phyloP scores from a whole-genome alignment of 1,140 invertebrate genomes.

The Monochamus saltuarius region DNA sequence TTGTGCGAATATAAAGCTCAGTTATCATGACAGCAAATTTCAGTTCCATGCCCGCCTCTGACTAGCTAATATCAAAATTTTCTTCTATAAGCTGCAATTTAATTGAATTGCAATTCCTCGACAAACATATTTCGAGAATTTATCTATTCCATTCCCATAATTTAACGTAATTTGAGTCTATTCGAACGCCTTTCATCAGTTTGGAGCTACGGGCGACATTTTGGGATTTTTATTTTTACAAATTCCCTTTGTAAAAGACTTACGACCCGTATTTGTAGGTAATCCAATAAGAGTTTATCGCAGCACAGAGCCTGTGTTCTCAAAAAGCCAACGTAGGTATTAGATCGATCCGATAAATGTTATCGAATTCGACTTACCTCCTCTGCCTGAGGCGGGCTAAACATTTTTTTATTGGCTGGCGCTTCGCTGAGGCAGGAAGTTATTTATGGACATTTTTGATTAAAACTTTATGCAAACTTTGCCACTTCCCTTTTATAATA shows the following conservation, averaged over 20 bases:
- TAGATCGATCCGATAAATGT: slow-evolving; percentile 26
- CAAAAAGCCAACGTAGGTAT: slow-evolving; percentile 31
- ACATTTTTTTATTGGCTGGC: slow-evolving; percentile 1
- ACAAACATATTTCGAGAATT: too few species aligned
- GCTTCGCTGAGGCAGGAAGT: neutral
- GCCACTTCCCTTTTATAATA: too few species aligned
- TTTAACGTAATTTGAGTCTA: too few species aligned
- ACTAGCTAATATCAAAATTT: too few species aligned
- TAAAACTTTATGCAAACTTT: neutral
- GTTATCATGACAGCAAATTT: too few species aligned
- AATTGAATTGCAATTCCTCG: too few species aligned
- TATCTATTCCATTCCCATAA: too few species aligned
- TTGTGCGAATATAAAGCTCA: too few species aligned
- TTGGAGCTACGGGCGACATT: slow-evolving; percentile 17
- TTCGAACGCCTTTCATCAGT: too few species aligned
- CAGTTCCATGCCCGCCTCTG: too few species aligned
- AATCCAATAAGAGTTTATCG: slow-evolving; percentile 42
- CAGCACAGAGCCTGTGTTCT: slow-evolving; percentile 21
- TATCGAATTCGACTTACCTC: slow-evolving; percentile 17
- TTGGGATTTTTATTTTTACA: slow-evolving; percentile 36
- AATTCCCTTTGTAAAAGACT: slow-evolving; percentile 38
- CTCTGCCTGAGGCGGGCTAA: neutral
- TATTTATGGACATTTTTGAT: slow-evolving; percentile 4
- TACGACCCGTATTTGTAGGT: slow-evolving; percentile 37
- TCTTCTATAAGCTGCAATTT: too few species aligned